Evolutionary conservation across 1,140 invertebrate genomes (phyloP).

Genomic region (Trinorchestia longiramus): DNA sequence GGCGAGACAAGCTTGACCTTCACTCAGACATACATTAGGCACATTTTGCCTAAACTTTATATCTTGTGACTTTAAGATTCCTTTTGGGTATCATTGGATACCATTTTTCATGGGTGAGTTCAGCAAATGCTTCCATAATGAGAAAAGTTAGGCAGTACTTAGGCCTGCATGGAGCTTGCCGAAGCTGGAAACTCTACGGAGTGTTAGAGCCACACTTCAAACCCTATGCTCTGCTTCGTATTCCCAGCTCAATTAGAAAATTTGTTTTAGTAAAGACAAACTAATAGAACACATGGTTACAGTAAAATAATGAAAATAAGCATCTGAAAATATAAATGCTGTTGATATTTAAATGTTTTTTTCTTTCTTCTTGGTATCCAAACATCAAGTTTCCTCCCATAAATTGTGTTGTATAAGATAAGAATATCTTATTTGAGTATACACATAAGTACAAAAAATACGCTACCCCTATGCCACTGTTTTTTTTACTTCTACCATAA

Average conservation of each 20-base stretch:
- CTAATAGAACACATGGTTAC: neutral
- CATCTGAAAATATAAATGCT: neutral
- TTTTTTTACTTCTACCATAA: neutral
- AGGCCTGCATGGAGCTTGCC: conserved; percentile 4
- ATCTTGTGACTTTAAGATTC: conserved; percentile 12
- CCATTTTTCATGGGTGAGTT: conserved; percentile 41
- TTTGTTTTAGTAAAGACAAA: neutral
- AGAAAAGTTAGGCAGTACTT: conserved; percentile 39
- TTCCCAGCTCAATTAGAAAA: neutral
- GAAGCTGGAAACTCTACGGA: conserved; percentile 23
- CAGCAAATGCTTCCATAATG: conserved; percentile 47
- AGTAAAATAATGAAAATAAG: neutral
- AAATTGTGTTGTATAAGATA: neutral
- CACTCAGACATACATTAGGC: neutral
- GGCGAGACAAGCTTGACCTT: neutral
- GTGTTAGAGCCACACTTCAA: neutral
- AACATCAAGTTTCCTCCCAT: neutral
- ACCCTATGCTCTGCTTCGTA: neutral
- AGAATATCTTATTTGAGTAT: neutral
- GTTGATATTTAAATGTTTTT: neutral
- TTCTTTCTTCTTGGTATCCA: neutral
- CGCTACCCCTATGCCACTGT: neutral
- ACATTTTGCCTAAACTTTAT: neutral
- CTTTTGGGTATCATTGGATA: conserved; percentile 40
- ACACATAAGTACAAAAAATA: neutral